phyloP scores from a whole-genome alignment of 2,113 vertebrate genomes.

The Atlantisia rogersi region DNA sequence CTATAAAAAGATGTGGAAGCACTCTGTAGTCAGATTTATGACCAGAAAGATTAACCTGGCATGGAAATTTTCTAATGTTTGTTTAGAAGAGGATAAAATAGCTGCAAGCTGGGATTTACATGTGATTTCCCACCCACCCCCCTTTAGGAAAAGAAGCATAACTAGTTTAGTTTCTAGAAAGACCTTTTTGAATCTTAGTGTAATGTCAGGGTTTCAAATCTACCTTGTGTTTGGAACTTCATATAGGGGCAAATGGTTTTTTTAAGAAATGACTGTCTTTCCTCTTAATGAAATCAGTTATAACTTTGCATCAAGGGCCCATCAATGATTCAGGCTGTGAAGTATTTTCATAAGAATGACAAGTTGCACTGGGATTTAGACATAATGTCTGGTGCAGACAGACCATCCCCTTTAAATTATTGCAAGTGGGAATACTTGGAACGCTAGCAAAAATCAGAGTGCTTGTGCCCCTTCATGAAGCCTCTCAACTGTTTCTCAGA shows the following conservation, averaged over 20 bases:
- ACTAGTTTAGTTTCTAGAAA: neutral
- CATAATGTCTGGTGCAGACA: neutral
- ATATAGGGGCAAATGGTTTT: neutral
- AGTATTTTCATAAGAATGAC: neutral
- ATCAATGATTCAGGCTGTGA: neutral
- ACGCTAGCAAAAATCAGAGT: neutral
- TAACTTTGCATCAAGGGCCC: neutral
- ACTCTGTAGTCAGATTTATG: conserved; percentile 18
- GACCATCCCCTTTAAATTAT: neutral
- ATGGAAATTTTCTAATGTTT: conserved; percentile 19
- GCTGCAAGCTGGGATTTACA: neutral
- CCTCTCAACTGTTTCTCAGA: neutral
- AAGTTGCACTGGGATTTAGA: neutral
- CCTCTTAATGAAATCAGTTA: neutral
- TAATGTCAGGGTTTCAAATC: neutral
- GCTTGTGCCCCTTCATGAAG: neutral
- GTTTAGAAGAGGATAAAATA: conserved; percentile 7
- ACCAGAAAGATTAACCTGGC: conserved; percentile 9
- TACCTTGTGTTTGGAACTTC: neutral
- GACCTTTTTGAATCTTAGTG: neutral
- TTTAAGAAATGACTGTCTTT: neutral
- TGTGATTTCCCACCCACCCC: accelerated
- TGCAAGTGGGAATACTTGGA: neutral
- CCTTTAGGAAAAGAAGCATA: neutral
- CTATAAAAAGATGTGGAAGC: conserved; percentile 56